Conservation (phyloP, 2,888 invertebrate genomes). For the Chymomyza procnemis region DNA sequence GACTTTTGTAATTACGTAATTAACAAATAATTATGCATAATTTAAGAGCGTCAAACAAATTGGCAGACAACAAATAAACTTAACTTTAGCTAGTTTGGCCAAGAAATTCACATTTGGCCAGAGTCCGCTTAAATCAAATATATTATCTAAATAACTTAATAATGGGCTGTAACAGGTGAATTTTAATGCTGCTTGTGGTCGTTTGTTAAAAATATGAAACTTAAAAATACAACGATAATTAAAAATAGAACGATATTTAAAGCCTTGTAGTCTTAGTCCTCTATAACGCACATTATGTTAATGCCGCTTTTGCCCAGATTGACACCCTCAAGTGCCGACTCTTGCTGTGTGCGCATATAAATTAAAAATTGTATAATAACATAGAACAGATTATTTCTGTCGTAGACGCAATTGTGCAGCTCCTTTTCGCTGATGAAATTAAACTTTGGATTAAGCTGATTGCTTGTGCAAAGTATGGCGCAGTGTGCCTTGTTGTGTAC, state of each 20-base stretch:
- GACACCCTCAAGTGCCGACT: conserved; percentile 87
- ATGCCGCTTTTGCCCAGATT: conserved; percentile 89
- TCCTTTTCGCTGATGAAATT: conserved; percentile 82
- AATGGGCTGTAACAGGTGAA: background rate
- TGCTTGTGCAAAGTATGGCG: conserved; percentile 75
- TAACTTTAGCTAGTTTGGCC: background rate
- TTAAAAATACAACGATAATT: background rate
- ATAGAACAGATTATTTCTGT: conserved; percentile 93
- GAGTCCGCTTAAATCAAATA: background rate
- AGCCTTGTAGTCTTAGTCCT: conserved; percentile 74
- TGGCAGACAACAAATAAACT: conserved; percentile 4
- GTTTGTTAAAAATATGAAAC: background rate
- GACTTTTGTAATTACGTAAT: conserved; percentile 36
- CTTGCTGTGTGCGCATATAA: conserved; percentile 85
- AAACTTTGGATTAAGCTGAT: conserved; percentile 77
- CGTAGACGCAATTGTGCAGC: conserved; percentile 84
- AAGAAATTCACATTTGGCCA: background rate
- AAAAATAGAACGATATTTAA: background rate
- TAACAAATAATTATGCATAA: conserved; percentile 64
- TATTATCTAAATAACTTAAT: background rate
- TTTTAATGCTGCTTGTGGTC: background rate
- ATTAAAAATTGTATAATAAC: conserved; percentile 89
- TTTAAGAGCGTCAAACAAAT: conserved; percentile 48
- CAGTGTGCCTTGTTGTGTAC: conserved; percentile 78
- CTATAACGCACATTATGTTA: conserved; percentile 90